Evolutionary conservation across 2,888 invertebrate genomes (phyloP), one percentile per base, ranked within the genome.

Genomic region (Acleris holmiana): DNA sequence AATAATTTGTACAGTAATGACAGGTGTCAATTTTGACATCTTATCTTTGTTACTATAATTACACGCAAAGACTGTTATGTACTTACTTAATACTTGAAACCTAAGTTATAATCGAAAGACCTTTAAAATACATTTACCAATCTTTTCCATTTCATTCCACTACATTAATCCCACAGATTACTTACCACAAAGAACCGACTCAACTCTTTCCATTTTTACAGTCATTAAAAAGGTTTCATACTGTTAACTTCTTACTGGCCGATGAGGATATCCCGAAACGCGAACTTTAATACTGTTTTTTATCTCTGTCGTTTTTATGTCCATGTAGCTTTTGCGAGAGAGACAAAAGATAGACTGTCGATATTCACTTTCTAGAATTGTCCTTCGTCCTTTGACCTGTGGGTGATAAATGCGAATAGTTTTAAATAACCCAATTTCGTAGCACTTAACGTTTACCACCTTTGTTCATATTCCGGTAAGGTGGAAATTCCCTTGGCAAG

Each of bases 111-210:
- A 6, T 25, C 7, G 35, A 5, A 10, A 4, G 5, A 40, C 15
- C 23, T 5, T 46, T n/a, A 56, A 10, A 17, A n/a, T 47, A 47
- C 19, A 4, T 56, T 57, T 47, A 41, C 54, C 55, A 46, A 54
- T 46, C 64, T 59, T 48, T 57, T 19, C 17, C 55, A 35, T 23
- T 49, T 55, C 48, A 47, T 60, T 65, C 60, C 65, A 60, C 65
- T 60, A 65, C 60, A 65, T 65, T 65, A 55, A 19, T 49, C 46
- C 54, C 25, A 46, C 59, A 55, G 65, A 65, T 65, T 50, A 55
- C 51, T 65, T 55, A 50, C 53, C 57, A n/a, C 49, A 25, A 60
- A 55, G 55, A 46, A 47, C 19, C 41, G 55, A 41, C 58, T 35
- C 21, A 61, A 61, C 50, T 54, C 53, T 41, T 44, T 55, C 58